Evolutionary conservation across 2,888 invertebrate genomes (phyloP).

Genomic region (Ichneumon xanthorius): DNA sequence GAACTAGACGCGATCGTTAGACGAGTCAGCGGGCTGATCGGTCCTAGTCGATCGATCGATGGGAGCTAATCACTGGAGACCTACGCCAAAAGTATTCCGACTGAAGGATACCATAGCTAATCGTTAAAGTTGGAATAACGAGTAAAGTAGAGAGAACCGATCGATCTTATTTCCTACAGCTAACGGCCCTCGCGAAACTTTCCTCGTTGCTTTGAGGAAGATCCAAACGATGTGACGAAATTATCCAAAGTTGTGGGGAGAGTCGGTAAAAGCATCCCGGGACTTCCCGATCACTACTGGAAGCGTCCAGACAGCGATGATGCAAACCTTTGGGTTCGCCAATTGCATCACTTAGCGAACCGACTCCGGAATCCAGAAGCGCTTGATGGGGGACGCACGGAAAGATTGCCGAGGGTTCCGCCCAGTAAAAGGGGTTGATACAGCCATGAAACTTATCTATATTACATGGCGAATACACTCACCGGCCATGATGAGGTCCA

Average conservation of each 20-base stretch:
- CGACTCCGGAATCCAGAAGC: conserved; percentile 31
- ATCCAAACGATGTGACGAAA: conserved; percentile 46
- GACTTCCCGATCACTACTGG: conserved; percentile 45
- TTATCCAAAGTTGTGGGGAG: conserved; percentile 46
- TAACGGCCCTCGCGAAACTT: conserved; percentile 23
- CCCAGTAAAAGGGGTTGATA: conserved; percentile 38
- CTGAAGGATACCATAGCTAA: conserved; percentile 46
- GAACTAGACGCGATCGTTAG: conserved; percentile 28
- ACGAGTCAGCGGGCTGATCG: conserved; percentile 53
- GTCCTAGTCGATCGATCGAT: conserved; percentile 49
- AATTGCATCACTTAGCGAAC: conserved; percentile 45
- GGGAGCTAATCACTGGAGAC: conserved; percentile 40
- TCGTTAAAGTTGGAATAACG: conserved; percentile 59
- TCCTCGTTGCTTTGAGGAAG: conserved; percentile 16
- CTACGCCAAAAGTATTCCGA: background rate
- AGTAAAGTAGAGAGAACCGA: conserved; percentile 19
- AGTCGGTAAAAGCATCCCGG: conserved; percentile 6
- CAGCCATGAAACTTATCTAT: conserved; percentile 50
- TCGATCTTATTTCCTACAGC: conserved; percentile 24
- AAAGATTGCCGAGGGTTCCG: conserved; percentile 30
- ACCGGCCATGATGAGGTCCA: conserved; percentile 95
- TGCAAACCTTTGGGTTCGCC: conserved; percentile 43
- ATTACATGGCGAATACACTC: conserved; percentile 76
- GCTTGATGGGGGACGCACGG: conserved; percentile 23
- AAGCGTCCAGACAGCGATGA: conserved; percentile 24